These are phyloP conservation scores for Zaprionus inermis DNA, from an alignment of 1,140 invertebrate species.

Conservation along the genomic window DNA sequence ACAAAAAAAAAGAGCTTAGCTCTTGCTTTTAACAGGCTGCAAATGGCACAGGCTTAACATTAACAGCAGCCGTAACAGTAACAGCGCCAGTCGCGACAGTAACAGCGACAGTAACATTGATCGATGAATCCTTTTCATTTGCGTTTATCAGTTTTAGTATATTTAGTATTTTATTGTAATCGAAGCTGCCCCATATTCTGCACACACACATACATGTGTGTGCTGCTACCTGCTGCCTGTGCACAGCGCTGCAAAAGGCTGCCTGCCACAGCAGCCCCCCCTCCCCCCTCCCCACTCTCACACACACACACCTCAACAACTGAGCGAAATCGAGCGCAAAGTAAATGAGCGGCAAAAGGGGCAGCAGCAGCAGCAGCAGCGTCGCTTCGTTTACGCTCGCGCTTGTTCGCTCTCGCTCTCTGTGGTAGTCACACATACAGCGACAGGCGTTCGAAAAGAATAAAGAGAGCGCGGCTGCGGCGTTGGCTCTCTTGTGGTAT, in stretches of 20 bases:
- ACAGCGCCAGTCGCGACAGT: background rate
- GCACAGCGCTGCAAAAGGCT: constrained; percentile 44
- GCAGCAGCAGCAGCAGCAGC: constrained; percentile 20
- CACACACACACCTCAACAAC: background rate
- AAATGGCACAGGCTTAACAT: background rate
- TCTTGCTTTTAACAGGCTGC: background rate
- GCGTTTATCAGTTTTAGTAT: background rate
- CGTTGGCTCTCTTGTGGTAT: constrained; percentile 13
- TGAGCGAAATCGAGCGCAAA: constrained; percentile 59
- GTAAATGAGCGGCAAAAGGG: constrained; percentile 54
- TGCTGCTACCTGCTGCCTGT: constrained; percentile 44
- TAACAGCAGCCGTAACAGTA: background rate
- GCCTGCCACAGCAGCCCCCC: constrained; percentile 10
- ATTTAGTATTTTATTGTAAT: constrained; percentile 7
- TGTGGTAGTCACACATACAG: constrained; percentile 43
- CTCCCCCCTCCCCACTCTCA: constrained; percentile 25
- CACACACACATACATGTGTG: background rate
- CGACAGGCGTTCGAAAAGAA: constrained; percentile 41
- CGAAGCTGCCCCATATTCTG: constrained; percentile 39
- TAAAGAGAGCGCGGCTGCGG: constrained; percentile 44
- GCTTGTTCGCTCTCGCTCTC: constrained; percentile 2
- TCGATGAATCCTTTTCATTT: constrained; percentile 11
- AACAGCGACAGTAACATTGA: background rate
- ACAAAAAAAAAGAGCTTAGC: background rate
- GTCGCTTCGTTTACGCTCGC: background rate